Conservation (phyloP, 2,888 invertebrate genomes). For the Caprella mutica region DNA sequence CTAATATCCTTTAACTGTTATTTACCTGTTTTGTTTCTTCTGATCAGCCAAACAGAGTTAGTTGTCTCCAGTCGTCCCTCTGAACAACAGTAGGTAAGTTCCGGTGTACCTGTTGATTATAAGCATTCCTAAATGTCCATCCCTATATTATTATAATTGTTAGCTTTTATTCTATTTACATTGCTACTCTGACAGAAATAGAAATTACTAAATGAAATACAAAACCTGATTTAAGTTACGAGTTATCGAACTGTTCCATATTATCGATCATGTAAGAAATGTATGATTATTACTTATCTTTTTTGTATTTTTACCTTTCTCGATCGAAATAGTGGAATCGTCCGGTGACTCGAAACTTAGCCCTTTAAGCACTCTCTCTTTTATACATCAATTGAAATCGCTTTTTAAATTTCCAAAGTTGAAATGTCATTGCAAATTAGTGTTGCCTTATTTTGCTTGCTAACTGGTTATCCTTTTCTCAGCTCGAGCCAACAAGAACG, state of each 20-base stretch:
- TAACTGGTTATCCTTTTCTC: too few species aligned
- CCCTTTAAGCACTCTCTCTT: background rate
- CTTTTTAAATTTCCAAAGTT: too few species aligned
- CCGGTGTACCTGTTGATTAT: too few species aligned
- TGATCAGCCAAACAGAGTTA: background rate
- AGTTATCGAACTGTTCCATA: background rate
- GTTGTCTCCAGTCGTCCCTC: too few species aligned
- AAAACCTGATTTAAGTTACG: too few species aligned
- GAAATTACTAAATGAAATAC: background rate
- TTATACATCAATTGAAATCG: too few species aligned
- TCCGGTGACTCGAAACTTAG: background rate
- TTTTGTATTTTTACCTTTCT: background rate
- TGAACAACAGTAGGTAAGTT: too few species aligned
- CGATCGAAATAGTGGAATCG: background rate
- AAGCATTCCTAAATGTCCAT: background rate
- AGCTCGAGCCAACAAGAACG: conserved; percentile 31
- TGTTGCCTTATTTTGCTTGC: too few species aligned
- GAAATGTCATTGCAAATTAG: too few species aligned
- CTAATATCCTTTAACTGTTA: background rate
- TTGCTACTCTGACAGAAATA: background rate
- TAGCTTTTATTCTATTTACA: background rate
- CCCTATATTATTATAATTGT: background rate
- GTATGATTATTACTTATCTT: background rate
- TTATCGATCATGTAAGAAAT: background rate
- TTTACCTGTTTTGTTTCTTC: background rate